Conservation (phyloP, 2,113 vertebrate genomes). For the Lophochroa leadbeateri region DNA sequence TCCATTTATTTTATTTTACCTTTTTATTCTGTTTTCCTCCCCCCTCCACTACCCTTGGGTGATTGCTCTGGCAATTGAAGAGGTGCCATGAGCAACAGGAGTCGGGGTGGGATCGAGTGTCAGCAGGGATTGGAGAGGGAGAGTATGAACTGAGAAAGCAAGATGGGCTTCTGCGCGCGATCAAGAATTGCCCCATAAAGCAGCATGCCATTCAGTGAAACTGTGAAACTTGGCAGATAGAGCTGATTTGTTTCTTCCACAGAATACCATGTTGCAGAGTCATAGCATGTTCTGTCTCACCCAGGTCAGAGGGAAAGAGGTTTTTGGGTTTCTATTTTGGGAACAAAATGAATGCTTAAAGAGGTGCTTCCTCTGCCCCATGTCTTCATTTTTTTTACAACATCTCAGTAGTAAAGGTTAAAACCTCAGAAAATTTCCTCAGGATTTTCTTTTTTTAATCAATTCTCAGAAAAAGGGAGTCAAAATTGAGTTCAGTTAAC, state of each 20-base stretch:
- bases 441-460: not conserved
- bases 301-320: not conserved
- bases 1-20: not conserved
- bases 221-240: conserved; percentile 8
- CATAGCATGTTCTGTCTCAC: conserved; percentile 6
- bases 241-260: conserved; percentile 22
- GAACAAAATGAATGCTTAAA: not conserved
- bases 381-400: not conserved
- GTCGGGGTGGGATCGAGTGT: not conserved
- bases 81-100: conserved; percentile 23
- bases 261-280: conserved; percentile 18
- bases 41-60: not conserved
- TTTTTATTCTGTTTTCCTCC: not conserved
- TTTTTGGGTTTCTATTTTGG: not conserved
- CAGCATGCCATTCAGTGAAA: not conserved
- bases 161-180: not conserved
- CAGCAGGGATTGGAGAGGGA: not conserved
- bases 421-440: conserved; percentile 31
- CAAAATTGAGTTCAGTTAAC: not conserved
- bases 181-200: conserved; percentile 27
- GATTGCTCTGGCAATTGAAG: not conserved
- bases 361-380: not conserved
- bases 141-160: not conserved
- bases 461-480: conserved; percentile 2
- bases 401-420: conserved; percentile 32